Base-by-base conservation (phyloP, 2,113 vertebrate species). In the Naja naja region DNA sequence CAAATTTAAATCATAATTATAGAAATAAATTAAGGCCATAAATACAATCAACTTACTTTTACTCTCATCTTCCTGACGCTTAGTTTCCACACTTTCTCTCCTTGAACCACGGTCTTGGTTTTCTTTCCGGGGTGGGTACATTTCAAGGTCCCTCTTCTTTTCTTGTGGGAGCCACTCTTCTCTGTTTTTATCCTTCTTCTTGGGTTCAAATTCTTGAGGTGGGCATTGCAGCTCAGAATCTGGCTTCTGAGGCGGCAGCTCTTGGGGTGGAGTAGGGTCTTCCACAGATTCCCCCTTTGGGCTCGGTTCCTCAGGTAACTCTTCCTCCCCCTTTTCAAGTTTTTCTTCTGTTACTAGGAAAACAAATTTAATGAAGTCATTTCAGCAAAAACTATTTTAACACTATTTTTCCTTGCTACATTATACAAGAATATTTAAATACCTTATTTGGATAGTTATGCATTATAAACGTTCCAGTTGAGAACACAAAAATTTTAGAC, bases 111-210 rank as follows among this genome's bases (percentile, higher is more conserved):
- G 92, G 14, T 97, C 97, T 93, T 96, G 95, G 25, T 95, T 96
- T 87, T 97, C 97, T 39, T 96, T 96, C 89, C 96, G 96, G 88
- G 95, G 94, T 55, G 95, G 87, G 23, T 97, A 97, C 55, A 94
- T 94, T 87, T 98, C 98, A 93, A 91, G 1, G 12, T 98, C 97
- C 95, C 95, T 96, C 89, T 97, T 98, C 91, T 94, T 98, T 94
- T 97, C 97, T 94, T 98, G 97, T 4, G 97, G 96, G 54, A 95
- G 96, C 9, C 95, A 96, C 39, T 55, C 56, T 56, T 98, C 98
- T 89, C 96, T 96, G 25, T 96, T 97, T 95, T 98, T 98, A 93
- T 98, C 97, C 60, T 97, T 97, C 53, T 98, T 98, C 94, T 95
- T 97, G 64, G 96, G 93, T 93, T 98, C 98, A 93, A 97, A 81